phyloP scores from a whole-genome alignment of 2,888 invertebrate genomes.

The Tetropium fuscum region DNA sequence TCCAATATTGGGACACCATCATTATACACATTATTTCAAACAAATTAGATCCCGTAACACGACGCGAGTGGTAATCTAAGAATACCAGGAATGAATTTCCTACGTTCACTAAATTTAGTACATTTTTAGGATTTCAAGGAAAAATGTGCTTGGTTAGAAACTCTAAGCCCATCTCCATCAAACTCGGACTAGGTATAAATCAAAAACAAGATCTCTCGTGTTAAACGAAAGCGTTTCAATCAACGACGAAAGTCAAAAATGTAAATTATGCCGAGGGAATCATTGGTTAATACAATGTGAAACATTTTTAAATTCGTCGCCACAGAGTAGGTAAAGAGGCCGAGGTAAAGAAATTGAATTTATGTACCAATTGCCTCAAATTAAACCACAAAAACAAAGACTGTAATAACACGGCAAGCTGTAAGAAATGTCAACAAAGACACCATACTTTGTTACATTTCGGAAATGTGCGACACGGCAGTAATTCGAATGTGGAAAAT shows the following conservation, averaged over 20 bases:
- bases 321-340: background rate
- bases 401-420: too few relatives aligned
- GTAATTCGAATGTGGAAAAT: background rate
- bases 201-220: background rate
- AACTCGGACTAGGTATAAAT: background rate
- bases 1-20: constrained; percentile 5
- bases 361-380: background rate
- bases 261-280: background rate
- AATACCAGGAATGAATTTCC: background rate
- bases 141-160: constrained; percentile 4
- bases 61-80: constrained; percentile 15
- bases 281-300: background rate
- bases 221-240: too few relatives aligned
- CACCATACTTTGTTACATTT: constrained; percentile 1
- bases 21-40: constrained; percentile 6
- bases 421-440: background rate
- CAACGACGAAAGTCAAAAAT: background rate
- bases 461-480: background rate
- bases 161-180: background rate
- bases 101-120: background rate
- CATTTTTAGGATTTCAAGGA: background rate
- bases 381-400: too few relatives aligned
- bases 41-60: constrained; percentile 14
- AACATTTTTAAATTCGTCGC: background rate
- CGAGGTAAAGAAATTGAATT: background rate